Base-by-base conservation (phyloP, 2,888 invertebrate genomes). In the Matsumyia berberina region DNA sequence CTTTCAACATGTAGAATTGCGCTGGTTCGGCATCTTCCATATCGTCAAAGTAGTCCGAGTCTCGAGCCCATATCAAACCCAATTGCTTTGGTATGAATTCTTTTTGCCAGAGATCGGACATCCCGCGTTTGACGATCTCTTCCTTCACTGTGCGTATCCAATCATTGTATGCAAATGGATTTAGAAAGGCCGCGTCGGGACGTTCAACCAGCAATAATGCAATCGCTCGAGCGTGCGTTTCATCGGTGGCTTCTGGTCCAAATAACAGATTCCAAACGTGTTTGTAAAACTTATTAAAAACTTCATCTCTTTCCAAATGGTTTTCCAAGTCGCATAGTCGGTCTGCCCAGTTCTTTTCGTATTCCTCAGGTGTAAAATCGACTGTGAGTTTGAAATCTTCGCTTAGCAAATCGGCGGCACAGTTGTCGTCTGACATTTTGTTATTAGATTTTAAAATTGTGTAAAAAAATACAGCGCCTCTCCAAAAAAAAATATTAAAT, bases 101-200 rank as follows among this genome's bases (percentile, higher is more conserved):
- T 2, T 89, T 87, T n/a, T 88, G 80, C 91, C 91, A 91, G 44
- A 91, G 90, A n/a, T 88, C 88, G 0, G 89, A 6, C 86, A 90
- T 88, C 24, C 88, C 24, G 0, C 88, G 86, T 8, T 87, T 76
- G 0, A 91, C 73, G 12, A 91, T 67, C 53, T 89, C 89, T 33
- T 89, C 88, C 24, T 90, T 90, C 1, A 91, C 87, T 17, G 86
- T 87, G 0, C 88, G 87, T 74, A 91, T 90, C 92, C 92, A 91
- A 4, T 88, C 89, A 44, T 91, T 91, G 62, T 89, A 91, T 3
- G 86, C 87, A 86, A 87, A 89, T 0, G 91, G 90, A 3, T 86
- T 87, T 62, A 88, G 88, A 55, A 88, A 89, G 69, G 89, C 88
- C 1, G 91, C 90, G 76, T 91, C 89, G 2, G 94, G 94, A 37